Evolutionary conservation across 1,140 invertebrate species (phyloP).

Genomic region (Archivesica marissinica): DNA sequence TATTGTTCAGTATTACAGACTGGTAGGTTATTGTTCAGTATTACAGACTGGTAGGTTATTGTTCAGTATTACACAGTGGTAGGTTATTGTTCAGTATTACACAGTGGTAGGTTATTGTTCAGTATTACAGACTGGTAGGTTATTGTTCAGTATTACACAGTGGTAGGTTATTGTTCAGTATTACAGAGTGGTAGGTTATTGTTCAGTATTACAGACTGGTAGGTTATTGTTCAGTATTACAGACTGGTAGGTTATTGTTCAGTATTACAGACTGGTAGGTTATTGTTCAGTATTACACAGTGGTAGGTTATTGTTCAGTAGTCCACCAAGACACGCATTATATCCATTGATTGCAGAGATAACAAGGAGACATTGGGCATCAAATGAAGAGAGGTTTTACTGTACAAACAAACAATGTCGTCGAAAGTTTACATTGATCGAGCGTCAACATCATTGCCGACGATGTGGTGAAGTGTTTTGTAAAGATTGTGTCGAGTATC

Average conservation of each 20-base stretch:
- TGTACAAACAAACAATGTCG: constrained; percentile 68
- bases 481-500: constrained; percentile 69
- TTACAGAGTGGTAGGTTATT: not conserved
- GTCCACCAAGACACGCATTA: too few species aligned
- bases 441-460: constrained; percentile 67
- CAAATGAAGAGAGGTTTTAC: constrained; percentile 35
- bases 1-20: too few species aligned
- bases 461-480: constrained; percentile 79
- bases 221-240: not conserved
- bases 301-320: not conserved
- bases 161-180: not conserved
- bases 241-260: not conserved
- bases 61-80: too few species aligned
- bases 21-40: too few species aligned
- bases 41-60: too few species aligned
- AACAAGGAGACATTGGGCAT: constrained; percentile 71
- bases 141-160: too few species aligned
- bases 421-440: constrained; percentile 69
- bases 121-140: too few species aligned
- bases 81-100: too few species aligned
- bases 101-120: too few species aligned
- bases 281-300: not conserved
- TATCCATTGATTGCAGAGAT: constrained; percentile 71
- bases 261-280: not conserved
- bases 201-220: not conserved